Conservation (phyloP, 2,888 invertebrate species). For the Nomada lathburiana region DNA sequence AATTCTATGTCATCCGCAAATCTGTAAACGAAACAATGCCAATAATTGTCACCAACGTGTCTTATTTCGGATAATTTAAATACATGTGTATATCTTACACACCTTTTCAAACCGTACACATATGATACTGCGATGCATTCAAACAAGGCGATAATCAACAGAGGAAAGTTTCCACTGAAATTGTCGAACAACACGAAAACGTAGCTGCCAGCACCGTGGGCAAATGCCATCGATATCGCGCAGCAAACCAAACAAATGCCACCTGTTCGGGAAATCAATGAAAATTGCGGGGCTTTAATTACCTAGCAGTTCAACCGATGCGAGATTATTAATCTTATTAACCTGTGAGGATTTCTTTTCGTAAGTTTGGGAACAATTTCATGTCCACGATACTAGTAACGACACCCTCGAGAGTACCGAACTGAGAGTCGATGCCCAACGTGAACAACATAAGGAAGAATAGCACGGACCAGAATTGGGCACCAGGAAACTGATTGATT, state of each 20-base stretch:
- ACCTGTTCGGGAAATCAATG: constrained; percentile 80
- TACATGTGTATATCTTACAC: constrained; percentile 65
- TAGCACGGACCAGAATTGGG: constrained; percentile 97
- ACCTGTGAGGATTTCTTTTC: constrained; percentile 95
- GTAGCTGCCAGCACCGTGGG: constrained; percentile 97
- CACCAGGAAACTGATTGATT: constrained; percentile 98
- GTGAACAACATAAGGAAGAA: constrained; percentile 99
- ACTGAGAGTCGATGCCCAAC: constrained; percentile 98
- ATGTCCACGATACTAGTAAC: constrained; percentile 98
- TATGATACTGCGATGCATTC: constrained; percentile 97
- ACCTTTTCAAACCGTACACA: constrained; percentile 96
- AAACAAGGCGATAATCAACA: constrained; percentile 96
- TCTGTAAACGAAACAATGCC: constrained; percentile 84
- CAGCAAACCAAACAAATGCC: constrained; percentile 92
- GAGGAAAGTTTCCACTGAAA: constrained; percentile 96
- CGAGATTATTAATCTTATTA: constrained; percentile 61
- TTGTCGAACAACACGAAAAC: constrained; percentile 97
- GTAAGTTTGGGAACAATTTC: constrained; percentile 95
- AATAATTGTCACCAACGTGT: not conserved
- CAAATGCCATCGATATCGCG: constrained; percentile 94
- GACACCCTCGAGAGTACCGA: constrained; percentile 97
- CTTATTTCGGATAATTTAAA: not conserved
- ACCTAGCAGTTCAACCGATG: too few species aligned
- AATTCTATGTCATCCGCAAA: constrained; percentile 97
- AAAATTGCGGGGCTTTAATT: constrained; percentile 12